Evolutionary conservation across 2,888 invertebrate genomes (phyloP).

Genomic region (Glomeris marginata): DNA sequence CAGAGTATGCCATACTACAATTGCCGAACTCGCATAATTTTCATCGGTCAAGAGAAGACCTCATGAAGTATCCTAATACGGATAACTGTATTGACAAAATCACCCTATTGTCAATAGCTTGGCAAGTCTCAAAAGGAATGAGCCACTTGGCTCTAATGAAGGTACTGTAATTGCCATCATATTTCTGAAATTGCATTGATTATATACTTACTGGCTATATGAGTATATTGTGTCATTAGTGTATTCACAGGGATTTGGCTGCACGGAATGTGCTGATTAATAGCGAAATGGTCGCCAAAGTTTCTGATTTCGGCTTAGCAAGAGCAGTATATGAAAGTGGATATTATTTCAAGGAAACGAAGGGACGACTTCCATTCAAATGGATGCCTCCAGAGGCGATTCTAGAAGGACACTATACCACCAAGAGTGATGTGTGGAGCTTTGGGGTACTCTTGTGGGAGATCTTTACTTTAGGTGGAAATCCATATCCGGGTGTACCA

Average conservation of each 20-base stretch:
- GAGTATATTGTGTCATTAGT: neutral
- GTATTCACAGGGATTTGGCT: slow-evolving; percentile 13
- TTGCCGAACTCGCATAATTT: neutral
- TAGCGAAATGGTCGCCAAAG: slow-evolving; percentile 5
- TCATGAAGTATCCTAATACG: too few relatives aligned
- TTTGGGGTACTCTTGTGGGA: slow-evolving; percentile 28
- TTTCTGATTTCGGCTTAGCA: slow-evolving; percentile 11
- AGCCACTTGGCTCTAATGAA: slow-evolving; percentile 10
- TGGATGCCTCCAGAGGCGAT: slow-evolving; percentile 24
- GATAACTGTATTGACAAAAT: neutral
- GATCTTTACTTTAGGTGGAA: slow-evolving; percentile 26
- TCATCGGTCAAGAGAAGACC: too few relatives aligned
- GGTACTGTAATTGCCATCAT: neutral
- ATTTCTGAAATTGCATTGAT: neutral
- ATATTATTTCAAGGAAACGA: slow-evolving; percentile 12
- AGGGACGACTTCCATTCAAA: slow-evolving; percentile 20
- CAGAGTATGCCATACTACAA: slow-evolving; percentile 3
- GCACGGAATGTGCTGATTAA: slow-evolving; percentile 9
- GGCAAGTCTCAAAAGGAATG: slow-evolving; percentile 12
- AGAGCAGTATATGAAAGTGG: slow-evolving; percentile 13
- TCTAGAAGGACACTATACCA: slow-evolving; percentile 22
- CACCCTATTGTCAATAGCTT: slow-evolving; percentile 7
- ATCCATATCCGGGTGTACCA: slow-evolving; percentile 24
- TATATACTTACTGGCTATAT: neutral
- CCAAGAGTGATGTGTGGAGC: slow-evolving; percentile 25